phyloP scores from a whole-genome alignment of 2,113 vertebrate genomes.

The Gavialis gangeticus region DNA sequence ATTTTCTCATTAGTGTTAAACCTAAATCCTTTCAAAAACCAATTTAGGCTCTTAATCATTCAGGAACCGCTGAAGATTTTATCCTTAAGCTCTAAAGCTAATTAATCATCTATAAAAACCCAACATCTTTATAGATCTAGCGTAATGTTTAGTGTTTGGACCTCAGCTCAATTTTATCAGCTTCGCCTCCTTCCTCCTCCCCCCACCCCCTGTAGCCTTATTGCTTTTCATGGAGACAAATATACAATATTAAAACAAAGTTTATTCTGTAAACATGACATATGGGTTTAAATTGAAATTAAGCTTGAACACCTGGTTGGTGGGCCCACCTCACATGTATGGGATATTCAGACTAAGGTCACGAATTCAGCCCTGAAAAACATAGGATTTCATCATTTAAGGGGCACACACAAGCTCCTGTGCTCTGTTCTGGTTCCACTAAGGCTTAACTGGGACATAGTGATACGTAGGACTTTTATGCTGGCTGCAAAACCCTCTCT shows the following conservation, averaged over 20 bases:
- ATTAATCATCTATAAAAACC: not conserved
- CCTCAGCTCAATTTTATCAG: not conserved
- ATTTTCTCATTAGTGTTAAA: too few relatives aligned
- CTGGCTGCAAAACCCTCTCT: not conserved
- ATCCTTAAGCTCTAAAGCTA: not conserved
- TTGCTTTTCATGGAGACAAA: not conserved
- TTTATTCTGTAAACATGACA: not conserved
- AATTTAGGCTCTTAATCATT: not conserved
- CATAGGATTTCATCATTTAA: too few relatives aligned
- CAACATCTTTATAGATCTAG: accelerated
- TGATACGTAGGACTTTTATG: not conserved
- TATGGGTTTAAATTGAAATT: not conserved
- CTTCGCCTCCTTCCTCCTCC: not conserved
- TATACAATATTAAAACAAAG: not conserved
- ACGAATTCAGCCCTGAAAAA: too few relatives aligned
- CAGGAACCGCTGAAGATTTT: not conserved
- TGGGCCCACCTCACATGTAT: not conserved
- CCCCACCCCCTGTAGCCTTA: not conserved
- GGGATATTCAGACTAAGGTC: too few relatives aligned
- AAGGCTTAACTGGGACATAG: not conserved
- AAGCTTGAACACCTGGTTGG: not conserved
- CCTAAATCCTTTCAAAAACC: not conserved
- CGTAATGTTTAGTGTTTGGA: not conserved
- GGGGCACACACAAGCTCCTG: too few relatives aligned
- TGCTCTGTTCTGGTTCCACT: not conserved